These are phyloP conservation scores for Synergus japonicus DNA, from an alignment of 2,888 invertebrate genomes.

Conservation along the genomic window DNA sequence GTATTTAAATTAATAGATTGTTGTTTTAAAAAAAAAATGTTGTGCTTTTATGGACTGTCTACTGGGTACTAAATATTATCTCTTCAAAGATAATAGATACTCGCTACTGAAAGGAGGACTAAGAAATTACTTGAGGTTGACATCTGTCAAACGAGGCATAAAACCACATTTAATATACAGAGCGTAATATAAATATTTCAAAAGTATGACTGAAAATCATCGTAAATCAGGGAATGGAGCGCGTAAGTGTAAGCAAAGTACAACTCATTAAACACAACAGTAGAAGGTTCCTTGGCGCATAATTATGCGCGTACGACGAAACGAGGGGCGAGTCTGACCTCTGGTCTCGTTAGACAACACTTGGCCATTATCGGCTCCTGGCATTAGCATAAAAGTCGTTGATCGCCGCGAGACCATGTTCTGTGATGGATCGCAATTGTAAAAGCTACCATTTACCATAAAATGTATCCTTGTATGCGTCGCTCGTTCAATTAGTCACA, in stretches of 20 bases:
- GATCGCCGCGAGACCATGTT: slow-evolving; percentile 35
- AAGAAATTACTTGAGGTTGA: background rate
- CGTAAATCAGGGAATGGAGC: slow-evolving; percentile 36
- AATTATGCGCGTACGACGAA: slow-evolving; percentile 40
- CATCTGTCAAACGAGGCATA: background rate
- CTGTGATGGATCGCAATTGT: slow-evolving; percentile 38
- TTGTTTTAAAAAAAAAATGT: background rate
- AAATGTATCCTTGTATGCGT: slow-evolving; percentile 30
- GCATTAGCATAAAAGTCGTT: slow-evolving; percentile 44
- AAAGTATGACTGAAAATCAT: slow-evolving; percentile 15
- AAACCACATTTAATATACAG: background rate
- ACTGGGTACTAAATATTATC: slow-evolving; percentile 1
- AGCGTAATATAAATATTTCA: background rate
- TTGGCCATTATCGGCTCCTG: slow-evolving; percentile 44
- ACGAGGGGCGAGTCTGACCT: slow-evolving; percentile 47
- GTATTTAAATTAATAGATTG: background rate
- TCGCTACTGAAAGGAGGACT: slow-evolving; percentile 6
- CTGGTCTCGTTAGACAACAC: slow-evolving; percentile 51
- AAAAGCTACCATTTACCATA: slow-evolving; percentile 36
- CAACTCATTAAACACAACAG: slow-evolving; percentile 33
- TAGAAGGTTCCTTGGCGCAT: slow-evolving; percentile 25
- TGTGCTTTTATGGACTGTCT: background rate
- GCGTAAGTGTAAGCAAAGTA: slow-evolving; percentile 11
- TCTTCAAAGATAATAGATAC: background rate
- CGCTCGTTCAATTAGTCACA: slow-evolving; percentile 41